These are phyloP conservation scores for Amblyjoppa proteus DNA, from an alignment of 2,888 invertebrate species.

Conservation along the genomic window DNA sequence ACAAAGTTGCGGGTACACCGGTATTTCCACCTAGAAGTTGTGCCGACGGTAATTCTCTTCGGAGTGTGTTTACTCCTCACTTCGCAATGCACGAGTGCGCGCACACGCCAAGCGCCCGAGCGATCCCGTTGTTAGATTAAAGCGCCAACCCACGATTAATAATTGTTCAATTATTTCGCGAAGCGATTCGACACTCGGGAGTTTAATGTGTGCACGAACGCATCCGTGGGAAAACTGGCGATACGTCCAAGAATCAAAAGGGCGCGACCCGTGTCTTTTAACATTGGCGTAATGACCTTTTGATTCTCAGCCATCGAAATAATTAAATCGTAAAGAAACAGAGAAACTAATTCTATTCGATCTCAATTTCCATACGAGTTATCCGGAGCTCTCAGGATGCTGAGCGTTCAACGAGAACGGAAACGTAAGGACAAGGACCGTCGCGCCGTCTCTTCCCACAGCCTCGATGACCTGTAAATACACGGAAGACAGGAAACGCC, in stretches of 20 bases:
- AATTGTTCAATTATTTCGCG: constrained; percentile 1
- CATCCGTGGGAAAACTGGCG: not conserved
- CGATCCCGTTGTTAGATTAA: not conserved
- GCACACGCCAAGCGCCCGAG: constrained; percentile 1
- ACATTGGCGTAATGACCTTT: too few species aligned
- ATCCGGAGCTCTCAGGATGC: not conserved
- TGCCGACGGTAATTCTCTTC: constrained; percentile 33
- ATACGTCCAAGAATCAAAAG: too few species aligned
- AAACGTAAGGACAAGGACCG: too few species aligned
- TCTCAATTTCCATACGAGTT: not conserved
- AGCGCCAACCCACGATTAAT: not conserved
- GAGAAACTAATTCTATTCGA: not conserved
- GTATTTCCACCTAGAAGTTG: constrained; percentile 38
- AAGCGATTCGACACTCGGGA: not conserved
- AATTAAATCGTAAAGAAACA: not conserved
- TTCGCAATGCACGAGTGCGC: not conserved
- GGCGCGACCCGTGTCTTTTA: too few species aligned
- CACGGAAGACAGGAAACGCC: constrained; percentile 54
- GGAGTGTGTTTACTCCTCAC: not conserved
- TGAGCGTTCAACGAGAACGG: not conserved
- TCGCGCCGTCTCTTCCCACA: not conserved
- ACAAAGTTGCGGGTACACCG: constrained; percentile 41
- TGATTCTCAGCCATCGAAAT: not conserved
- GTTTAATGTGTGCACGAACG: not conserved
- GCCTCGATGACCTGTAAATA: constrained; percentile 47